These are phyloP conservation scores for Alectoris magna DNA, from an alignment of 2,797 vertebrate species.

Conservation along the genomic window DNA sequence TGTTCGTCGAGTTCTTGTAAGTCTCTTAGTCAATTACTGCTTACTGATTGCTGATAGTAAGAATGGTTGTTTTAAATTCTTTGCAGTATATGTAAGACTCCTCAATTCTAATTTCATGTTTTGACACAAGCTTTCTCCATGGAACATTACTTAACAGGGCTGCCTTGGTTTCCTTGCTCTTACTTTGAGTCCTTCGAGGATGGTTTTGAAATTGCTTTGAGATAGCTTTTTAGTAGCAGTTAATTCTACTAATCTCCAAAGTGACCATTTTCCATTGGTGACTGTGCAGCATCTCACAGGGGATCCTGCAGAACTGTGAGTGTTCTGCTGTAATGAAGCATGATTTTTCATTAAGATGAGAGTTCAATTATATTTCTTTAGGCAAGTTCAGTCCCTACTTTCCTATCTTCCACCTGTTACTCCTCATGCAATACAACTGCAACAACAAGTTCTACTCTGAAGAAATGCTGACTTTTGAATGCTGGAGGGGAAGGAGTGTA, in stretches of 20 bases:
- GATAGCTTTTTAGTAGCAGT: background rate
- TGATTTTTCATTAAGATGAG: background rate
- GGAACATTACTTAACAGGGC: background rate
- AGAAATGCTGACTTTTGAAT: background rate
- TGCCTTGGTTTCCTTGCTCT: background rate
- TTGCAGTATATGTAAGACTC: background rate
- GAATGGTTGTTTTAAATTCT: background rate
- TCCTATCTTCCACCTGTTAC: background rate
- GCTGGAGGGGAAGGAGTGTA: accelerated
- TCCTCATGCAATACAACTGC: background rate
- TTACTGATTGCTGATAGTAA: background rate
- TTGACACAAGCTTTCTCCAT: background rate
- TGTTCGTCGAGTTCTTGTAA: background rate
- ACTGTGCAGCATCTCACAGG: background rate
- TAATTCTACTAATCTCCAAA: background rate
- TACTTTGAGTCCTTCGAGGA: background rate
- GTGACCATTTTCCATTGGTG: background rate
- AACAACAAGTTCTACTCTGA: background rate
- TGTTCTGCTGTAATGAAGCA: background rate
- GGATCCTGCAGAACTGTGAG: background rate
- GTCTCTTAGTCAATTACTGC: background rate
- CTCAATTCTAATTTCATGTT: background rate
- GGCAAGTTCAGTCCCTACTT: background rate
- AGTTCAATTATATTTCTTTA: background rate
- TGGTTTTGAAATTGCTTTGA: background rate